Conservation (phyloP, 2,797 vertebrate species). For the Cygnus olor region DNA sequence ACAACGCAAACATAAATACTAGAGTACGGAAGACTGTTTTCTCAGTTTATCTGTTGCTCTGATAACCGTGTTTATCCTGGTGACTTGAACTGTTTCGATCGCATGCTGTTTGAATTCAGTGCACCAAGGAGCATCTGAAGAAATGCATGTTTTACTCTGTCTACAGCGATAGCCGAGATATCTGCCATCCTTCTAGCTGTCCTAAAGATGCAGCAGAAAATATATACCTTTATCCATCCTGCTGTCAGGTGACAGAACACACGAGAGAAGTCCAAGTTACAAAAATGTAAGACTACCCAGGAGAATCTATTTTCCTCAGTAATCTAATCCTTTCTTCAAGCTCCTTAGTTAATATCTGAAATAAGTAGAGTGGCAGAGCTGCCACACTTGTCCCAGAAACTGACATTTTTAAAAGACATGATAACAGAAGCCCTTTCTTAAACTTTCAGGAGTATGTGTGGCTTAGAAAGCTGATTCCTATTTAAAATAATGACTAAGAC, state of each 20-base stretch:
- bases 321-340: not conserved
- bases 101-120: conserved; percentile 6
- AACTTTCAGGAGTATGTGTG: not conserved
- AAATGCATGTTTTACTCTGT: not conserved
- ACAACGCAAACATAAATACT: not conserved
- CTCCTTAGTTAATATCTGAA: not conserved
- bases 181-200: not conserved
- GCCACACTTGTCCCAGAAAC: not conserved
- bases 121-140: not conserved
- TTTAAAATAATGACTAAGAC: conserved; percentile 60
- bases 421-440: conserved; percentile 21
- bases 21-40: not conserved
- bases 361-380: not conserved
- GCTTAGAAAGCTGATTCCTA: conserved; percentile 15
- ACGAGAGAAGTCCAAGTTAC: too few relatives aligned
- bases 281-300: not conserved
- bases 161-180: not conserved
- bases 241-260: not conserved
- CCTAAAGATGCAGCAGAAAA: conserved; percentile 5
- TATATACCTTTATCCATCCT: not conserved
- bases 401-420: conserved; percentile 16
- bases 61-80: conserved; percentile 6
- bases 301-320: not conserved
- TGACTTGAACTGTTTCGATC: not conserved
- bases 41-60: conserved; percentile 26